Evolutionary conservation across 2,113 vertebrate genomes (phyloP), one percentile per base, ranked within the genome.

Genomic region (Oryzias curvinotus): DNA sequence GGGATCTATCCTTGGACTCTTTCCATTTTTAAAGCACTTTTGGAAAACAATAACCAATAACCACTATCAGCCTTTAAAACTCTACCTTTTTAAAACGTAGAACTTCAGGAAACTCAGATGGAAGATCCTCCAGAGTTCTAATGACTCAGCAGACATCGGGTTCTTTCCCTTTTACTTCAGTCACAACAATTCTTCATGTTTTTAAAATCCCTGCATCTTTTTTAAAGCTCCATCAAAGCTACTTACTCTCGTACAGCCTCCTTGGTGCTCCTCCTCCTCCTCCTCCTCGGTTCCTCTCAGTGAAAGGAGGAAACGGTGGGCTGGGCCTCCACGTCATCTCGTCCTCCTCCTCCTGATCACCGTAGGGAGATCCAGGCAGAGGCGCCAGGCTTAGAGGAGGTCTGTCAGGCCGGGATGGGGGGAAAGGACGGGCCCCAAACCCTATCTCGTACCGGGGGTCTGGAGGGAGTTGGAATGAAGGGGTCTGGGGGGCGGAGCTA

Each of bases 181-280:
- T 23, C 21, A 23, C 21, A 23, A 23, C 21, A 23, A 23, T 23
- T 23, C 21, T 23, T 23, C 21, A 23, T 23, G 1, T 23, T 23
- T 23, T 23, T 23, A 21, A 21, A 21, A 21, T 21, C 21, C 21
- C 21, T 21, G 21, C 21, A 21, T 21, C 21, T 28, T 28, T 6
- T 30, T 30, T 8, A 7, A 30, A 7, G 30, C 7, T 36, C 8
- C 30, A 36, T 16, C 45, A 46, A 7, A 7, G 7, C n/a, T n/a
- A 17, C 89, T 87, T 73, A 94, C 93, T 79, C 72, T 93, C 91
- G 64, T 87, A 92, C 26, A 84, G 52, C 63, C 91, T 88, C 17
- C 72, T 80, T 0, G 83, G 82, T 3, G 71, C 28, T 41, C 63
- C 86, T 62, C 21, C 30, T 1, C 50, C 61, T 21, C 62, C 73